Percentiles rank a stretch among this genome's conserved stretches.
phyloP scores from a whole-genome alignment of 53 echinoderm and acorn worm species.

The Holothuria leucospilota region DNA sequence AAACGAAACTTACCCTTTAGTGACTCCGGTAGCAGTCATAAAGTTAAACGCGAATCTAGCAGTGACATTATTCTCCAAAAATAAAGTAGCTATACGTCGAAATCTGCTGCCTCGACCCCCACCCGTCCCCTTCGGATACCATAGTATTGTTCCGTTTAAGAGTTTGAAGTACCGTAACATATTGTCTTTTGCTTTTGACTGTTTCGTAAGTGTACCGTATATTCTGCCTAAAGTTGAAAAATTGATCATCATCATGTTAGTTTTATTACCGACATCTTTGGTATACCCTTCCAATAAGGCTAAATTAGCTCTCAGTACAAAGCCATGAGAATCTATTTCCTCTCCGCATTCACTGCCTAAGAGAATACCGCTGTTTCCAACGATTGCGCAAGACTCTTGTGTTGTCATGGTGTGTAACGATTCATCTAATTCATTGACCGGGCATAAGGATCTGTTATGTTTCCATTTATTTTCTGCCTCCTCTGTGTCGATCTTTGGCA shows the following conservation, averaged over 20 bases:
- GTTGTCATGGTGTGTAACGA: neutral
- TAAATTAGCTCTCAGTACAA: constrained; percentile 5
- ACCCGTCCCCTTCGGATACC: neutral
- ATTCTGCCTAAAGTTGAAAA: neutral
- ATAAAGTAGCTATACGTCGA: neutral
- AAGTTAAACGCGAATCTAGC: neutral
- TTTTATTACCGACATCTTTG: constrained; percentile 2
- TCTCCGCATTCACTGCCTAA: constrained; percentile 1
- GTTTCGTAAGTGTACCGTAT: neutral
- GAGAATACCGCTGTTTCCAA: constrained; percentile 3
- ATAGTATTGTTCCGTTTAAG: neutral
- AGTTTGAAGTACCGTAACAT: constrained; percentile 8
- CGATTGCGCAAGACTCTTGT: neutral
- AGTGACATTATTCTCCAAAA: neutral
- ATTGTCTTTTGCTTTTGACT: neutral
- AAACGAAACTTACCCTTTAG: no score
- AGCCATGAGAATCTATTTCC: constrained; percentile 10
- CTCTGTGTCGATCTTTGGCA: neutral
- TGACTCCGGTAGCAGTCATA: neutral
- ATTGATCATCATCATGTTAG: constrained; percentile 19
- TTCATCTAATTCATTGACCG: neutral
- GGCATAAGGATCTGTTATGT: neutral
- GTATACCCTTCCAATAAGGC: neutral
- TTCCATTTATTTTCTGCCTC: neutral
- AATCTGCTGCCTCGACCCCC: neutral